Base-by-base conservation (phyloP, 2,888 invertebrate genomes). In the Helicoverpa assulta region DNA sequence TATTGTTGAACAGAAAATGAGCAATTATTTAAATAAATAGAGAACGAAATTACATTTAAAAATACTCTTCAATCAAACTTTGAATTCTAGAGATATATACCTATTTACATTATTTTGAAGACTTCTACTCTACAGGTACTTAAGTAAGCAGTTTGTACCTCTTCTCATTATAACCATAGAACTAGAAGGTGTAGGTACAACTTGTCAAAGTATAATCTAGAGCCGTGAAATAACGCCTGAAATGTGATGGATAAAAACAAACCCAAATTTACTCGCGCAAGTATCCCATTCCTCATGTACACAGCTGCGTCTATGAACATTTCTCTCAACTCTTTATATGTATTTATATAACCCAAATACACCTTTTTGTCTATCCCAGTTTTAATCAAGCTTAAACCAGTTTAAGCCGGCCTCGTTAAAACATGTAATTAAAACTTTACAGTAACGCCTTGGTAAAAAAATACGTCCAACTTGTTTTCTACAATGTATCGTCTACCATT, bases 391-490 rank as follows among this genome's bases (percentile, higher is more conserved):
- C 47, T 50, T 71, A 2, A 33, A 62, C 16, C 43, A 5, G 50
- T 40, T 52, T 53, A 61, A n/a, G 43, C 54, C 72, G 50, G 5
- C 47, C 26, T 77, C 61, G 71, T 77, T 71, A 70, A 71, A 73
- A 73, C 16, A 76, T 70, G 50, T 63, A 55, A 73, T 78, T 63
- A 59, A 71, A 59, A 19, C 37, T 64, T 73, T 52, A 40, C 12
- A 52, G 26, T 37, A 21, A 61, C 33, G 40, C 10, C 12, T 47
- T 29, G 40, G 5, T 75, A 47, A 67, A 75, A 76, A 70, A 51
- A 16, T 33, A 40, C 33, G 12, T 54, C n/a, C 18, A n/a, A 59
- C 57, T 53, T 80, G 53, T 62, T 50, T 26, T 55, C 43, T 21
- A 53, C 52, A 70, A 50, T 69, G 56, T 67, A 40, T 40, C 12